These are phyloP conservation scores for Hirtodrosophila histrioides DNA, from an alignment of 2,888 invertebrate species.

Conservation along the genomic window DNA sequence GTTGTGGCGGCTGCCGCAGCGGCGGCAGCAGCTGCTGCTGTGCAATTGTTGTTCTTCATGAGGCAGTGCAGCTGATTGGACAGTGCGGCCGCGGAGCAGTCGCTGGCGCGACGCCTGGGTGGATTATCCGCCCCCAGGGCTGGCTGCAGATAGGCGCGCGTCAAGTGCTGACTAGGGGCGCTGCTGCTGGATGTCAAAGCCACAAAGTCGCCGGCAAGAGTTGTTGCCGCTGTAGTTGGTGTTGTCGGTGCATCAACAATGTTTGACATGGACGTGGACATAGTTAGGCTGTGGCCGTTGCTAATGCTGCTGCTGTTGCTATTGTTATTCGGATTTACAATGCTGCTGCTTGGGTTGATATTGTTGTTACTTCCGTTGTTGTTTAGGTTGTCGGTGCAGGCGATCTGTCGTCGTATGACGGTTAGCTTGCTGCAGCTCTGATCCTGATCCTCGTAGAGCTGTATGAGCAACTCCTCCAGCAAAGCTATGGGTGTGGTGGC, in stretches of 20 bases:
- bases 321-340: slow-evolving; percentile 34
- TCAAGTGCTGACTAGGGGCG: slow-evolving; percentile 29
- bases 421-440: slow-evolving; percentile 76
- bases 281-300: slow-evolving; percentile 53
- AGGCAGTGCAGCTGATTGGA: slow-evolving; percentile 81
- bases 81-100: slow-evolving; percentile 71
- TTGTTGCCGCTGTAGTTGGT: slow-evolving; percentile 22
- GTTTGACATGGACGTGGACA: slow-evolving; percentile 66
- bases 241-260: slow-evolving; percentile 49
- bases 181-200: slow-evolving; percentile 38
- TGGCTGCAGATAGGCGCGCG: slow-evolving; percentile 53
- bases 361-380: slow-evolving; percentile 37
- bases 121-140: slow-evolving; percentile 60
- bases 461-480: slow-evolving; percentile 83
- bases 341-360: slow-evolving; percentile 17
- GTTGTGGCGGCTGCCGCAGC: slow-evolving; percentile 59
- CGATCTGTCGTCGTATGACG: slow-evolving; percentile 72
- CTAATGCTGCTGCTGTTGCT: slow-evolving; percentile 34
- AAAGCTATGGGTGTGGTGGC: slow-evolving; percentile 69
- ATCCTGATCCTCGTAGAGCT: slow-evolving; percentile 84
- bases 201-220: slow-evolving; percentile 11
- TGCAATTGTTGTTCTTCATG: slow-evolving; percentile 82
- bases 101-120: slow-evolving; percentile 80
- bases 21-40: slow-evolving; percentile 54
- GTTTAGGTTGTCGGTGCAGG: slow-evolving; percentile 45